Percentiles rank a stretch among this genome's conserved stretches.
Conservation (phyloP, 2,797 vertebrate species). For the Percopsis omiscomaycus region DNA sequence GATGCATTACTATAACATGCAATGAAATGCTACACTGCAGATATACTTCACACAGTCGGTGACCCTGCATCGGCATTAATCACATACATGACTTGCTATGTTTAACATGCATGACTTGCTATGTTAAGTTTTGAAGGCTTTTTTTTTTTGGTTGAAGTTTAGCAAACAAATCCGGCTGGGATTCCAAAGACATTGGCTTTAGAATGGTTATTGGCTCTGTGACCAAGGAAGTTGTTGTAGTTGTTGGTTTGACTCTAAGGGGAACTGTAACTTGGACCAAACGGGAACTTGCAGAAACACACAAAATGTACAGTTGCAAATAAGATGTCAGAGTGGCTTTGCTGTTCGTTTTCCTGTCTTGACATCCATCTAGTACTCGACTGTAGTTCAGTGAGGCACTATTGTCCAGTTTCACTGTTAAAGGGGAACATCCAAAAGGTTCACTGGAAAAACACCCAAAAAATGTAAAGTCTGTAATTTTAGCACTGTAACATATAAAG, state of each 20-base stretch:
- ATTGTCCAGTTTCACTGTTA: too few relatives aligned
- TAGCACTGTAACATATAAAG: neutral
- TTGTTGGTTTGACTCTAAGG: conserved; percentile 11
- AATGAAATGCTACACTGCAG: too few relatives aligned
- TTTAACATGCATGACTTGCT: neutral
- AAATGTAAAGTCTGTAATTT: too few relatives aligned
- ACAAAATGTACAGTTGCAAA: conserved; percentile 5
- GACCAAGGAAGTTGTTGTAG: conserved; percentile 5
- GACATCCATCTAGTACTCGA: conserved; percentile 29
- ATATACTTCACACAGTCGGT: too few relatives aligned
- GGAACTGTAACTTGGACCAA: neutral
- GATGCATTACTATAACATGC: neutral
- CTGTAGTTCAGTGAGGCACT: conserved; percentile 26
- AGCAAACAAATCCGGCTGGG: neutral
- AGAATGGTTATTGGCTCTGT: neutral
- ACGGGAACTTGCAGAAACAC: conserved; percentile 33
- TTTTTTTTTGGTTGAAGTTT: neutral
- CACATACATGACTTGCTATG: neutral
- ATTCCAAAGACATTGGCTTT: neutral
- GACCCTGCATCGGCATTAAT: too few relatives aligned
- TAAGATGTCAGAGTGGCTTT: neutral
- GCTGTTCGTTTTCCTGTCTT: neutral
- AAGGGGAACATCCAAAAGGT: too few relatives aligned
- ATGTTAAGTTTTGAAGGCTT: too few relatives aligned
- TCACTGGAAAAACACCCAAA: too few relatives aligned